A percentile compares a stretch with the other conserved stretches of the same genome.
Conservation (phyloP, 2,888 invertebrate species). For the Pristionchus arcanus region DNA sequence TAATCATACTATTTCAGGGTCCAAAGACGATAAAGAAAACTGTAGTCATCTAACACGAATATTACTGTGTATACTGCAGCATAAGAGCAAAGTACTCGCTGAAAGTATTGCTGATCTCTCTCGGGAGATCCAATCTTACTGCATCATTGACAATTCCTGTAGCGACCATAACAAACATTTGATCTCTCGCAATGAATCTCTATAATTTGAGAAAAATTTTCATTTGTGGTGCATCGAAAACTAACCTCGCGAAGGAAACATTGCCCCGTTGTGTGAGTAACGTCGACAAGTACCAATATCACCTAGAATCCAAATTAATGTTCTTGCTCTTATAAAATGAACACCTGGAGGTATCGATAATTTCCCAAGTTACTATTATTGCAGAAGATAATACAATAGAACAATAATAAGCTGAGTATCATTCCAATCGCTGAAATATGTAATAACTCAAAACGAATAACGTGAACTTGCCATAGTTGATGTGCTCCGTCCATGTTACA, state of each 20-base stretch:
- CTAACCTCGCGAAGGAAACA: neutral
- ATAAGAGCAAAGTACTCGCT: neutral
- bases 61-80: neutral
- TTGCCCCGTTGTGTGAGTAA: neutral
- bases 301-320: neutral
- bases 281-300: neutral
- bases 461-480: no score
- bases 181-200: neutral
- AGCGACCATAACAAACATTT: neutral
- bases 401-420: neutral
- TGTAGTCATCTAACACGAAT: conserved; percentile 8
- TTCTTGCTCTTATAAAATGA: no score
- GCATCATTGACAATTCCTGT: neutral
- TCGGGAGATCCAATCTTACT: neutral
- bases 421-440: neutral
- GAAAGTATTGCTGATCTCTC: neutral
- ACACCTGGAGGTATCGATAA: neutral
- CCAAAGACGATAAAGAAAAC: conserved; percentile 26
- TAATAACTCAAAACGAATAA: neutral
- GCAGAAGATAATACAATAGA: neutral
- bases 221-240: no score
- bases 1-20: neutral
- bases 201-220: neutral
- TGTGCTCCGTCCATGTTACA: neutral
- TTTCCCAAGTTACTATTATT: neutral